Evolutionary conservation across 2,797 vertebrate species (phyloP).

Genomic region (Australoheros facetus): DNA sequence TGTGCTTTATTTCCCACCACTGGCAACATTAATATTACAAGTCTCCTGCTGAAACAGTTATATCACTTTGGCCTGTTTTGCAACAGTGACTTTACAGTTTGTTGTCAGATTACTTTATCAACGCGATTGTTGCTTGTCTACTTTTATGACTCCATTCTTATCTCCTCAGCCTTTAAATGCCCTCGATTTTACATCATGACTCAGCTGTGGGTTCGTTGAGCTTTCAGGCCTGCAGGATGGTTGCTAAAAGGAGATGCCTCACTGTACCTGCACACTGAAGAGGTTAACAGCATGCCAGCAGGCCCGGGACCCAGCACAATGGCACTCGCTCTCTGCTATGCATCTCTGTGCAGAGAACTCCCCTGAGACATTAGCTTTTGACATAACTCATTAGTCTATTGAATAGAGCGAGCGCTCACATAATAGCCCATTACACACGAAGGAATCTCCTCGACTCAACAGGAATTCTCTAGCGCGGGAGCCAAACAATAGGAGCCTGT

Average conservation of each 20-base stretch:
- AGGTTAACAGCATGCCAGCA: constrained; percentile 40
- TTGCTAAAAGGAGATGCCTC: neutral
- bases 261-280: constrained; percentile 24
- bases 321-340: constrained; percentile 46
- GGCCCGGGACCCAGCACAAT: constrained; percentile 65
- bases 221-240: neutral
- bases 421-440: constrained; percentile 74
- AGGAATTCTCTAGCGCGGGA: constrained; percentile 70
- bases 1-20: no score
- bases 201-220: constrained; percentile 3
- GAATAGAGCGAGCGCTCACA: constrained; percentile 73
- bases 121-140: neutral
- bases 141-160: constrained; percentile 10
- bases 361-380: constrained; percentile 65
- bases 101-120: neutral
- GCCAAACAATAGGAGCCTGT: constrained; percentile 74
- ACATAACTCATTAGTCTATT: constrained; percentile 72
- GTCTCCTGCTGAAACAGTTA: neutral
- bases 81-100: neutral
- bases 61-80: neutral
- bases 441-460: constrained; percentile 77
- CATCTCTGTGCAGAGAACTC: constrained; percentile 56
- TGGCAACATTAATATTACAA: neutral
- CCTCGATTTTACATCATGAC: neutral
- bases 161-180: constrained; percentile 2